Evolutionary conservation across 2,113 vertebrate genomes (phyloP).

Genomic region (Prochilodus magdalenae): DNA sequence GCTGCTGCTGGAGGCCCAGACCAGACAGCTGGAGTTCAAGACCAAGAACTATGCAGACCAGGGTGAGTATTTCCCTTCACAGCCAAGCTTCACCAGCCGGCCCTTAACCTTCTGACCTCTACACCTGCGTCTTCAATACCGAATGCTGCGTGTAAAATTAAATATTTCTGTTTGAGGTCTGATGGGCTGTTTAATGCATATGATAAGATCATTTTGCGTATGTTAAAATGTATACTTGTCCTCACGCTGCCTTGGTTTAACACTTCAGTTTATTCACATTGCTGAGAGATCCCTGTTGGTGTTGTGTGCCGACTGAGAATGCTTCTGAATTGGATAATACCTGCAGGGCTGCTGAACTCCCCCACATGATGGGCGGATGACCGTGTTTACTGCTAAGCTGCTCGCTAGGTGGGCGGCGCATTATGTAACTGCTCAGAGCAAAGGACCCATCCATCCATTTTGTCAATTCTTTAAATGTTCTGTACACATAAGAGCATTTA

Average conservation of each 20-base stretch:
- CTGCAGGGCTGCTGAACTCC: constrained; percentile 29
- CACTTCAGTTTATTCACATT: background rate
- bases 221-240: background rate
- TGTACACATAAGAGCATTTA: background rate
- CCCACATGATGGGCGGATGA: constrained; percentile 48
- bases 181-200: background rate
- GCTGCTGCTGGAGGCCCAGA: constrained; percentile 87
- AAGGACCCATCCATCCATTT: constrained; percentile 2
- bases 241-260: background rate
- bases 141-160: background rate
- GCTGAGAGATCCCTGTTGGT: background rate
- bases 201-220: too few relatives aligned
- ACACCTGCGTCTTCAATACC: background rate
- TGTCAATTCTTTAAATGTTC: background rate
- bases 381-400: constrained; percentile 18
- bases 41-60: constrained; percentile 96
- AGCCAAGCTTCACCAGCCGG: too few relatives aligned
- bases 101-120: background rate
- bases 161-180: background rate
- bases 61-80: constrained; percentile 81
- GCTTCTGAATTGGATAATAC: constrained; percentile 31
- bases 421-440: constrained; percentile 25
- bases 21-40: constrained; percentile 92
- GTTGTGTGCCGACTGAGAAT: background rate
- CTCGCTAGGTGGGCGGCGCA: constrained; percentile 14